These are phyloP conservation scores for Syngnathus floridae DNA, from an alignment of 2,113 vertebrate species.

Conservation along the genomic window DNA sequence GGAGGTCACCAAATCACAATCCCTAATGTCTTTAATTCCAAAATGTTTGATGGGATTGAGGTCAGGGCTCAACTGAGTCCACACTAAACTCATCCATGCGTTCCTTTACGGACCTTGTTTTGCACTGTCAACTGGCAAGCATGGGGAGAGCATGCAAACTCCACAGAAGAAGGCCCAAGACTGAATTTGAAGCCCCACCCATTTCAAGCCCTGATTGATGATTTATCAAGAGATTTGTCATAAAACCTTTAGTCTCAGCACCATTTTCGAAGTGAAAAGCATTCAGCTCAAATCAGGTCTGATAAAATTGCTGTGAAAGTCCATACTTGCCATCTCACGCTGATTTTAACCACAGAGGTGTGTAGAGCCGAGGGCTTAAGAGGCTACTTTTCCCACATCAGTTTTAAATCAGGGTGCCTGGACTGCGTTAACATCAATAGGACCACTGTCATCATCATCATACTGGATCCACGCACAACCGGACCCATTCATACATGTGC, in stretches of 20 bases:
- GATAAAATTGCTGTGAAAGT: conserved; percentile 42
- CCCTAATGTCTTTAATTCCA: neutral
- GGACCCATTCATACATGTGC: conserved; percentile 26
- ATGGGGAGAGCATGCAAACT: too few relatives aligned
- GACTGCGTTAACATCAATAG: conserved; percentile 59
- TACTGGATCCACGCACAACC: conserved; percentile 24
- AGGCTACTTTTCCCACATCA: conserved; percentile 61
- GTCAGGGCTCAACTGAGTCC: neutral
- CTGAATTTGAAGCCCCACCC: too few relatives aligned
- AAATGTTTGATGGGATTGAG: neutral
- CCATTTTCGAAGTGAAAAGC: conserved; percentile 12
- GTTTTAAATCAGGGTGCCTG: conserved; percentile 68
- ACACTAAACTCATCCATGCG: neutral
- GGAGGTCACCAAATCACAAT: neutral
- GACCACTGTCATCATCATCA: conserved; percentile 25
- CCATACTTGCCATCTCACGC: conserved; percentile 48
- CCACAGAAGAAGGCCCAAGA: too few relatives aligned
- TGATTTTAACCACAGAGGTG: conserved; percentile 63
- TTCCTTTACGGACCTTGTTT: neutral
- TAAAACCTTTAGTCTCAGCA: neutral
- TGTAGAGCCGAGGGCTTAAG: conserved; percentile 60
- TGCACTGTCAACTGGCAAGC: neutral
- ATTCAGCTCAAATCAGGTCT: conserved; percentile 47
- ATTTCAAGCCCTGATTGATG: too few relatives aligned
- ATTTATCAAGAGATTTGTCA: neutral